Conservation (phyloP, 2,113 vertebrate species). For the Uria lomvia region DNA sequence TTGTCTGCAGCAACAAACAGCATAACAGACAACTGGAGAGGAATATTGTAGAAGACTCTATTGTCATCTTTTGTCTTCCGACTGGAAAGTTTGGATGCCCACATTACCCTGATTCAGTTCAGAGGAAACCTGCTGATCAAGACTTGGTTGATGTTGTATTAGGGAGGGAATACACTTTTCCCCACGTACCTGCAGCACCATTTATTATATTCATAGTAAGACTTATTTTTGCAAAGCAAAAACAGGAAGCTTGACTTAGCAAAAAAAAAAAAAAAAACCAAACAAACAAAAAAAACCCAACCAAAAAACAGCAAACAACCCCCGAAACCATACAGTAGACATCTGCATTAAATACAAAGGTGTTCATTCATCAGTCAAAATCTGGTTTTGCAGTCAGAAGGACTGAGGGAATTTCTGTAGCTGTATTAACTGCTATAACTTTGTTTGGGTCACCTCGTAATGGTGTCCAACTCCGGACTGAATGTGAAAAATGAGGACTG, state of each 20-base stretch:
- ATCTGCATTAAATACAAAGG: neutral
- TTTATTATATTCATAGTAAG: neutral
- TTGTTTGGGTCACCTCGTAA: neutral
- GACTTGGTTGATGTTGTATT: neutral
- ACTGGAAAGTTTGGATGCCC: neutral
- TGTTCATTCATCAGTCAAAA: neutral
- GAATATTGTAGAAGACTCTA: neutral
- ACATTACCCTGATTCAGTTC: neutral
- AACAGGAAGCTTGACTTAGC: neutral
- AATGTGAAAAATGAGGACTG: constrained; percentile 7
- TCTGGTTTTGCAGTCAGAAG: neutral
- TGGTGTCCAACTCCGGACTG: neutral
- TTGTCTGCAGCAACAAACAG: neutral
- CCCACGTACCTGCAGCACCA: neutral
- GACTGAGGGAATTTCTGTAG: neutral
- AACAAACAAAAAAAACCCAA: too few relatives aligned
- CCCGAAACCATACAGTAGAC: neutral
- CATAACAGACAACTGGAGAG: neutral
- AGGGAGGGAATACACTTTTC: neutral
- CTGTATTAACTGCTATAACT: neutral
- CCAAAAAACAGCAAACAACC: too few relatives aligned
- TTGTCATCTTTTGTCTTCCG: neutral
- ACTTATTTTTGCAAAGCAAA: neutral
- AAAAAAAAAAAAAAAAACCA: too few relatives aligned
- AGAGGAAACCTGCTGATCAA: neutral